A percentile compares a stretch with the other conserved stretches of the same genome.
These are phyloP conservation scores for Zoanthus gigantus DNA, from an alignment of 92 coral and sea anemone species.

Conservation along the genomic window DNA sequence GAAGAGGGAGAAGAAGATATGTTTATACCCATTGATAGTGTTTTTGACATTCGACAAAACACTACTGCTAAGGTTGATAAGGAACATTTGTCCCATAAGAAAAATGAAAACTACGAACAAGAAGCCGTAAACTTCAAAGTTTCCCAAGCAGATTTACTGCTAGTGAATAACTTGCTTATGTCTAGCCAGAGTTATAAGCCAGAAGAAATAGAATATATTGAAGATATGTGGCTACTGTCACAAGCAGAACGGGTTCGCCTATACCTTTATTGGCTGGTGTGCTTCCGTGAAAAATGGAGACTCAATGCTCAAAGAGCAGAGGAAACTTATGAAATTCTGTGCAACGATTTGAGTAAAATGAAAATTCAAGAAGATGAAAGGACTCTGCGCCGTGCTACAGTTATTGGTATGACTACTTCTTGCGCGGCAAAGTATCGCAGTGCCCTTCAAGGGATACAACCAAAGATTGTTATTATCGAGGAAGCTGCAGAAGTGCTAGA, in stretches of 20 bases:
- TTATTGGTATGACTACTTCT: slow-evolving; percentile 88
- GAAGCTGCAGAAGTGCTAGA: slow-evolving; percentile 93
- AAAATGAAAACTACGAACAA: not conserved
- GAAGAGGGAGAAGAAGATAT: slow-evolving; percentile 60
- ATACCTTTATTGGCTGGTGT: slow-evolving; percentile 71
- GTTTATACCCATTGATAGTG: slow-evolving; percentile 28
- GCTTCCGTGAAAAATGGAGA: slow-evolving; percentile 47
- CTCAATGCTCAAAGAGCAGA: slow-evolving; percentile 46
- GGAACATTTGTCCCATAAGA: too few species aligned
- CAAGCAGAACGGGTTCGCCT: slow-evolving; percentile 63
- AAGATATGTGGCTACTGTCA: slow-evolving; percentile 69
- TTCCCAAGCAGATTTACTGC: not conserved
- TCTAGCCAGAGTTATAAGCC: slow-evolving; percentile 44
- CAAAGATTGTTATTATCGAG: slow-evolving; percentile 75
- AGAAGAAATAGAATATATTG: slow-evolving; percentile 47
- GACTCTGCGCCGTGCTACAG: slow-evolving; percentile 64
- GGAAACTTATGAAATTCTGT: slow-evolving; percentile 53
- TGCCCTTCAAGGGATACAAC: slow-evolving; percentile 67
- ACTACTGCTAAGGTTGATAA: too few species aligned
- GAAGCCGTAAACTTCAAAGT: too few species aligned
- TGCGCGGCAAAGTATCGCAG: slow-evolving; percentile 77
- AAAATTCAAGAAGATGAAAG: slow-evolving; percentile 55
- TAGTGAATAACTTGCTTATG: slow-evolving; percentile 35
- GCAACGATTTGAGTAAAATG: slow-evolving; percentile 13
- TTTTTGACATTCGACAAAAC: not conserved